Conservation (phyloP, 2,797 vertebrate genomes). For the Artibeus lituratus region DNA sequence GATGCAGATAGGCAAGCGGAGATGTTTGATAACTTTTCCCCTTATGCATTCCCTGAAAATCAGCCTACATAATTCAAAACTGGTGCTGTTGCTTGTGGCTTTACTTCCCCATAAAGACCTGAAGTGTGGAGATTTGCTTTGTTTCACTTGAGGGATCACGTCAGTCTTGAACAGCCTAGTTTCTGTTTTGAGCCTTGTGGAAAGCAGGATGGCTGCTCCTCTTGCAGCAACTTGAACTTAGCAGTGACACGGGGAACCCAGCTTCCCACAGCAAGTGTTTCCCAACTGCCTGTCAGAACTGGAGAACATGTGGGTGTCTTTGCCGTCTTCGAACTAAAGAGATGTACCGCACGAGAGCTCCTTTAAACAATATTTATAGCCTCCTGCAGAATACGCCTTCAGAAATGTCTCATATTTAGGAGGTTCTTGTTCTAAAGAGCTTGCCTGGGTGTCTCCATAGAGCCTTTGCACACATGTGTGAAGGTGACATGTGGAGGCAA, state of each 20-base stretch:
- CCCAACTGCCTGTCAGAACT: neutral
- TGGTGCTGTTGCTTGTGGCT: neutral
- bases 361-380: conserved; percentile 29
- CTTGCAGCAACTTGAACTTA: neutral
- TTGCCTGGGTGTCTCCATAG: neutral
- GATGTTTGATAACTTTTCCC: neutral
- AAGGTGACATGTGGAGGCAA: no score
- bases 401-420: conserved; percentile 29
- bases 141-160: neutral
- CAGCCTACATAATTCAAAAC: neutral
- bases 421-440: conserved; percentile 3
- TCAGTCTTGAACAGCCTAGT: neutral
- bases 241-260: neutral
- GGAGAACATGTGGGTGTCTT: conserved; percentile 16
- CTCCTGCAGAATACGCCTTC: neutral
- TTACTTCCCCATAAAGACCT: neutral
- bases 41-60: neutral
- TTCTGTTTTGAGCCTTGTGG: neutral
- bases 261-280: neutral
- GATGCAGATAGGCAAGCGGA: neutral
- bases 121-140: neutral
- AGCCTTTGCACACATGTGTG: neutral
- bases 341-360: neutral
- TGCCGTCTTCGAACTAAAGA: conserved; percentile 24
- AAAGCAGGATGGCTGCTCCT: neutral